Evolutionary conservation across 1,140 invertebrate genomes (phyloP), one percentile per base, ranked within the genome.

Genomic region (Meteorus sp.): DNA sequence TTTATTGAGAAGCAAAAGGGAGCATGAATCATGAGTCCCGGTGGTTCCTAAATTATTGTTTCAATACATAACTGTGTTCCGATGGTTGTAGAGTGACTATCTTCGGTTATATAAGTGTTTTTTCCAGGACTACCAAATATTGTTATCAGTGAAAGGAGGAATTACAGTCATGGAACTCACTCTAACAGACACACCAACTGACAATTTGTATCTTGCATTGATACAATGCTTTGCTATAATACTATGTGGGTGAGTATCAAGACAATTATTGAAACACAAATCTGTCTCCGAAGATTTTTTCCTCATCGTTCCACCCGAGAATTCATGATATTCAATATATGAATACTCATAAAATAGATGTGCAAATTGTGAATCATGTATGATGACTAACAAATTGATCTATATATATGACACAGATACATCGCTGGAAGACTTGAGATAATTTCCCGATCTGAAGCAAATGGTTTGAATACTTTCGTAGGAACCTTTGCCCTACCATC

Each of bases 201-300:
- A 94, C 63, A 91, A 93, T 74, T 83, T 96, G 4, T 95, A 93
- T 78, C 90, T 93, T 61, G 94, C 94, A 9, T 78, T 97, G 29
- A 83, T 94, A 53, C 89, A 96, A 82, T 96, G 93, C 76, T 97
- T 97, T 82, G 89, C 85, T 37, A 90, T 97, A 50, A 96, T 97
- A 65, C 78, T 95, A 58, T 90, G 89, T 70, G 92, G 92, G 90
- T 94, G 82, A 85, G 83, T 62, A 61, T 37, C 52, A 8, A 29
- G 44, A 17, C 27, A 13, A 33, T 47, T 29, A 52, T 47, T 22
- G n/a, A 57, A 22, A 54, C 25, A 41, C 39, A 27, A 20, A 39
- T 60, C n/a, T 41, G 51, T 44, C 19, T 31, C 7, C 48, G 19
- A 37, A 43, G 27, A 56, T 15, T 23, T 11, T 51, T 47, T 53